Evolutionary conservation across 2,888 invertebrate species (phyloP), one percentile per base, ranked within the genome.

Genomic region (Anoplius nigerrimus): DNA sequence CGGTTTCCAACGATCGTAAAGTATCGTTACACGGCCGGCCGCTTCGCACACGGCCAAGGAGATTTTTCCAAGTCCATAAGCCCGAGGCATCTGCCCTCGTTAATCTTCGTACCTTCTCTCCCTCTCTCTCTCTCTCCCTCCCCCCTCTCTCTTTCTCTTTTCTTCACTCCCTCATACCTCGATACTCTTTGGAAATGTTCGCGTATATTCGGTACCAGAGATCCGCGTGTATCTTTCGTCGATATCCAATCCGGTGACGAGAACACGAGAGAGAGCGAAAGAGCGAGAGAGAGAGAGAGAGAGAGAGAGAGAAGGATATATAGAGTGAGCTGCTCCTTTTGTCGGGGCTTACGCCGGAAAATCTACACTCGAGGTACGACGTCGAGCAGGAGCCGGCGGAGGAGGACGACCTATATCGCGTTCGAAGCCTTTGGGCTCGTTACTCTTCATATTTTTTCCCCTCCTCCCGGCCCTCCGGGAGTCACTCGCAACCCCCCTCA

Each of bases 231-330:
- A 52, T 22, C n/a, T 16, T 52, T 11, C 21, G 6, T 52, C 21
- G 22, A 52, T 22, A 52, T 2, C 21, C 15, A 11, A 52, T 22
- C 21, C 15, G 8, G n/a, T 15, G 22, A 52, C 21, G 18, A 3
- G 16, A n/a, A 4, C 11, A 24, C n/a, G 42, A 51, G 15, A 51
- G 60, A 34, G 51, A 60, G 48, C 21, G 46, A 46, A 24, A 58
- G 24, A 58, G 46, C 45, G 46, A 58, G 27, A 46, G 6, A 46
- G 4, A 16, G 22, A 57, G 46, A 51, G 53, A 18, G n/a, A 15
- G 65, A 45, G 51, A 60, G 15, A 16, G 22, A 34, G 48, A 11
- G 42, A 21, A 46, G 3, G 15, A 21, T 46, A 48, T 55, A 64
- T 61, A 64, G 43, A 20, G n/a, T n/a, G n/a, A n/a, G n/a, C n/a